Evolutionary conservation across 2,113 vertebrate genomes (phyloP).

Genomic region (Alligator mississippiensis): DNA sequence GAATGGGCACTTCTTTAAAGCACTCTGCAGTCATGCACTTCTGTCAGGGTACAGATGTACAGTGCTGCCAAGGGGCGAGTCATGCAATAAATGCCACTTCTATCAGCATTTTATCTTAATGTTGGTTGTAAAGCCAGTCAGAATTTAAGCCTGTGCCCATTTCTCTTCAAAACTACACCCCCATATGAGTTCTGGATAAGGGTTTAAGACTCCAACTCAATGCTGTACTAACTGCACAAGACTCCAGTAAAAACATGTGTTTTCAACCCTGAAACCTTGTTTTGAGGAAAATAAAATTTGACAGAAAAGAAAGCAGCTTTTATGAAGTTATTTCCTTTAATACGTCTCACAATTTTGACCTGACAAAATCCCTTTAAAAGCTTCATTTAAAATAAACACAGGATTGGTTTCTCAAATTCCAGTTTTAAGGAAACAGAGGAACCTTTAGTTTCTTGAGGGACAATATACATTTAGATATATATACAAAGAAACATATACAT

Average conservation of each 20-base stretch:
- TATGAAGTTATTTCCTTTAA: neutral
- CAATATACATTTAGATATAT: neutral
- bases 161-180: neutral
- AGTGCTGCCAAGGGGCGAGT: too few relatives aligned
- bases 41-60: too few relatives aligned
- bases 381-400: neutral
- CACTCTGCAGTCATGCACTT: too few relatives aligned
- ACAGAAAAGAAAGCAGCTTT: neutral
- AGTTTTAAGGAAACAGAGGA: neutral
- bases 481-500: neutral
- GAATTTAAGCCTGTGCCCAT: accelerated
- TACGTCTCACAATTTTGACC: neutral
- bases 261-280: neutral
- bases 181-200: neutral
- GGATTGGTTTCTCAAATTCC: neutral
- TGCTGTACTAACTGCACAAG: neutral
- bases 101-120: neutral
- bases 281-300: accelerated
- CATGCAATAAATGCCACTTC: too few relatives aligned
- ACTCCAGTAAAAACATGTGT: accelerated
- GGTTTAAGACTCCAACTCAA: neutral
- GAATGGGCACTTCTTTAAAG: too few relatives aligned
- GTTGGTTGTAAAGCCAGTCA: neutral
- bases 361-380: neutral
- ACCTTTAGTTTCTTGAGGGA: accelerated